A percentile compares a stretch with the other conserved stretches of the same genome.
Conservation (phyloP, 2,113 vertebrate species). For the Erythrolamprus reginae region DNA sequence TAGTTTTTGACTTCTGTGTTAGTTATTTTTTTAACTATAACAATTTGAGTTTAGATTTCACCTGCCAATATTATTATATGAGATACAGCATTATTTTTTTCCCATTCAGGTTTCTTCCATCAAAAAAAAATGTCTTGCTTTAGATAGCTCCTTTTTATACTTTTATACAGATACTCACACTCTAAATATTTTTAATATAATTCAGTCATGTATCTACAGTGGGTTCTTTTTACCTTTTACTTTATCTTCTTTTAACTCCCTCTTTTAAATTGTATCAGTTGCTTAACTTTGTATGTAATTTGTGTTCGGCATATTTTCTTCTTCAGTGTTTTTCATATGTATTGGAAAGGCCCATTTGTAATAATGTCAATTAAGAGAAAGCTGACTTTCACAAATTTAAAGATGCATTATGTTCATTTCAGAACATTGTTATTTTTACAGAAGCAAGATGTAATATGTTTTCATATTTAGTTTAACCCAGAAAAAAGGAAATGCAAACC, state of each 20-base stretch:
- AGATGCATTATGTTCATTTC: conserved; percentile 40
- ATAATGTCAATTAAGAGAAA: conserved; percentile 55
- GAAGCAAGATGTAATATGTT: not conserved
- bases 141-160: conserved; percentile 45
- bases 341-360: conserved; percentile 63
- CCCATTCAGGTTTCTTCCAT: conserved; percentile 40
- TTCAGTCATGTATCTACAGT: conserved; percentile 43
- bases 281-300: conserved; percentile 66
- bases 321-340: conserved; percentile 51
- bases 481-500: conserved; percentile 45
- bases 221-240: conserved; percentile 24
- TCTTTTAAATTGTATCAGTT: conserved; percentile 51
- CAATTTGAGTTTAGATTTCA: conserved; percentile 18
- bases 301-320: conserved; percentile 55
- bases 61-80: conserved; percentile 40
- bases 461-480: conserved; percentile 52
- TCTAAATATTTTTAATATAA: conserved; percentile 50
- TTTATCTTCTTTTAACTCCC: conserved; percentile 21
- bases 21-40: conserved; percentile 41
- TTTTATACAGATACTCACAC: conserved; percentile 43
- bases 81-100: conserved; percentile 29
- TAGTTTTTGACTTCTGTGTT: not conserved
- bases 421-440: conserved; percentile 3
- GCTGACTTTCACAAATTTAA: conserved; percentile 63
- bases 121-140: conserved; percentile 58